A percentile compares a stretch with the other conserved stretches of the same genome.
These are phyloP conservation scores for Odontesthes bonariensis DNA, from an alignment of 2,113 vertebrate species.

Conservation along the genomic window DNA sequence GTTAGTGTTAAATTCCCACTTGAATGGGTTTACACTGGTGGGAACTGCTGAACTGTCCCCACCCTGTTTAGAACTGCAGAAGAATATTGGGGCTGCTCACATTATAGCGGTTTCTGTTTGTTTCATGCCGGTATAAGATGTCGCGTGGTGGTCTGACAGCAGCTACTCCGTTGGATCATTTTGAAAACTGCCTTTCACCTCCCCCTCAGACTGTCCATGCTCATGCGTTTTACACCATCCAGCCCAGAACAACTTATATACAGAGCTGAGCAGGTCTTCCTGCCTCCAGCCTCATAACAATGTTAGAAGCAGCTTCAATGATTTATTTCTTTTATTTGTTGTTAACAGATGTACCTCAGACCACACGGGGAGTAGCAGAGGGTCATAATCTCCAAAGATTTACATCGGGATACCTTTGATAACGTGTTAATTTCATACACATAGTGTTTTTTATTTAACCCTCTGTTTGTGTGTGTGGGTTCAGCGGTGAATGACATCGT, in stretches of 20 bases:
- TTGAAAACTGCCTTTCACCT: slow-evolving; percentile 47
- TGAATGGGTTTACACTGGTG: not conserved
- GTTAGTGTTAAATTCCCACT: not conserved
- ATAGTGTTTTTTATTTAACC: slow-evolving; percentile 8
- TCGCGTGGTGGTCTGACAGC: slow-evolving; percentile 23
- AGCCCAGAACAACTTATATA: not conserved
- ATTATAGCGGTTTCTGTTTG: not conserved
- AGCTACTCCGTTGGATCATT: slow-evolving; percentile 20
- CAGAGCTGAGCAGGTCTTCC: not conserved
- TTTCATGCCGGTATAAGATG: slow-evolving; percentile 9
- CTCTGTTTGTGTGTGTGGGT: not conserved
- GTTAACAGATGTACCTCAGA: not conserved
- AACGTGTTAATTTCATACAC: not conserved
- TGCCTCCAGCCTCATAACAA: slow-evolving; percentile 1
- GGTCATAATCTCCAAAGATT: not conserved
- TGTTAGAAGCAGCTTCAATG: not conserved
- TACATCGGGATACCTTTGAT: not conserved
- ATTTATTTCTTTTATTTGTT: not conserved
- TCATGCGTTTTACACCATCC: not conserved
- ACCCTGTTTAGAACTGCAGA: not conserved
- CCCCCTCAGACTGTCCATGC: slow-evolving; percentile 66
- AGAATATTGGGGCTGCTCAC: not conserved
- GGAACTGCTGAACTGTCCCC: slow-evolving; percentile 10
- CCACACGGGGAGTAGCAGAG: not conserved
- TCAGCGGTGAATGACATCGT: slow-evolving; percentile 85